Base-by-base conservation (phyloP, 2,113 vertebrate genomes). In the Himantopus leucocephalus region DNA sequence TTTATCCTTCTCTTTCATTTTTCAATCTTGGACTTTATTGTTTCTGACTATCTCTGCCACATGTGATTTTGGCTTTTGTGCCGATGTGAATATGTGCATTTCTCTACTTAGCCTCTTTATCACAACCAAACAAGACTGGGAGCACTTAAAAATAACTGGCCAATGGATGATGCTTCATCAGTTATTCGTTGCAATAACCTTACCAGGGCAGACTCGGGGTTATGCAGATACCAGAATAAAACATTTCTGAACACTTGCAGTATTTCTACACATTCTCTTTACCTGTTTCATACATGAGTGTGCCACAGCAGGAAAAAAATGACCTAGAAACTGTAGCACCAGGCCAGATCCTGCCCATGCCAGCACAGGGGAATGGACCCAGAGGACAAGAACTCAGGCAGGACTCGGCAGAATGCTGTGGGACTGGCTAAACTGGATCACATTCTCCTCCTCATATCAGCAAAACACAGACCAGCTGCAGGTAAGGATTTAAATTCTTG, bases 91-190 rank as follows among this genome's bases (percentile, higher is more conserved):
- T 89, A 91, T 68, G 92, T 95, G 96, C 68, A 89, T 95, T 97
- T 96, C 94, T 96, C 90, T 95, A 78, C 89, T 97, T 97, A 97
- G 87, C 95, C 92, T 80, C 94, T 97, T 97, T 96, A 97, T 97
- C 97, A 97, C 95, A 95, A 91, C 83, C 89, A 95, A 97, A 95
- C 19, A 41, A 91, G 92, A 97, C 83, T 71, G 27, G 92, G 95
- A 94, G 60, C 96, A 97, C 88, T 98, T 98, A 29, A 79, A 95
- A 97, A 94, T 92, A 97, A 97, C 94, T 87, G 75, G 75, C 86
- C 94, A 82, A 52, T 34, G 96, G 96, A 77, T 81, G 92, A 79
- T 96, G 79, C 88, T 80, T 95, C 88, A 95, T 97, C 96, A 96
- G 94, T 96, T 97, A 95, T 92, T 97, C 52, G 23, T 83, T 95